Evolutionary conservation across 2,888 invertebrate genomes (phyloP), one percentile per base, ranked within the genome.

Genomic region (Nyleta sp.): DNA sequence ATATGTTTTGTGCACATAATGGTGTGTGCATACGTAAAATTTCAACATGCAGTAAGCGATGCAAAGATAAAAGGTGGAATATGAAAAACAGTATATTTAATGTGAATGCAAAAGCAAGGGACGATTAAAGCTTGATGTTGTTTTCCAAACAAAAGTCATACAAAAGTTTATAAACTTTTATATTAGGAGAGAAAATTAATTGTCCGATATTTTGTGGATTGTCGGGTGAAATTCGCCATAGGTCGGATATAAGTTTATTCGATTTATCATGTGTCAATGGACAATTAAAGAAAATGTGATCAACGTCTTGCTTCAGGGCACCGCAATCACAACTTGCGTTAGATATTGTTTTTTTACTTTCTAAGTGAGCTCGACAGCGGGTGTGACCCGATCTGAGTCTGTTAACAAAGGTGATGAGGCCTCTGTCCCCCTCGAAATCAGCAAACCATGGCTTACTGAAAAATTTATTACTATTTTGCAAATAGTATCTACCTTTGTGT

Each of bases 251-350:
- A 4, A 42, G 18, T 10, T 10, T 17, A 15, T 42, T 1, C 8
- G 42, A 42, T 17, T 8, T 8, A 4, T 42, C 42, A 2, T 8
- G 11, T 18, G 4, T 8, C 4, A 18, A 15, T 3, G 42, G 42
- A 10, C 50, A 50, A 13, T 24, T 10, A 28, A 50, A 50, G 11
- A 50, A 15, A 7, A 50, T 15, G 13, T 50, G 50, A 15, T 28
- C 28, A 28, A 50, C 7, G 24, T 50, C 50, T 7, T 28, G 28
- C 7, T 15, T 13, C 4, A 28, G 50, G 4, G 11, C 11, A 8
- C 28, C 50, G 13, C 50, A 50, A 15, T 24, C 28, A 31, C 28
- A 50, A 13, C 1, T 15, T 2, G 50, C 13, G 22, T 11, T 7
- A 0, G 5, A 6, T 7, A 50, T 28, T 10, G 28, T 24, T 3